Evolutionary conservation across 2,797 vertebrate species (phyloP), one percentile per base, ranked within the genome.

Genomic region (Mormyrops boulengeri): DNA sequence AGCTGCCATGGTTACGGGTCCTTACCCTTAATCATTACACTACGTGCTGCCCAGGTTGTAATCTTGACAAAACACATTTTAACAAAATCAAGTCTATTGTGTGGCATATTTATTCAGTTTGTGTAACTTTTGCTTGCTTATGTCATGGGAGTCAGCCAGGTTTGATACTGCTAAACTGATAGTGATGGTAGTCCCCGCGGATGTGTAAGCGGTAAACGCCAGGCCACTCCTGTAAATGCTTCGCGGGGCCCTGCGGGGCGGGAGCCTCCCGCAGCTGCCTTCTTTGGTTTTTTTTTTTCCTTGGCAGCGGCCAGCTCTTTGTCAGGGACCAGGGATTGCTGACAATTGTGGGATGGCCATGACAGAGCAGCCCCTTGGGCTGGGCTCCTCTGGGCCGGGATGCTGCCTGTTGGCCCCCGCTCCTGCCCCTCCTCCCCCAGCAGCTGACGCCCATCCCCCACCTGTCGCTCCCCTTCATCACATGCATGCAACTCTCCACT

Each of bases 181-280:
- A 38, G 0, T n/a, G 12, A 2, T 62, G 87, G 66, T 41, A 19
- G 49, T 84, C 22, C 66, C 53, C 19, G 12, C 19, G 38, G 8
- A 17, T 85, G 34, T 57, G 22, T 62, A n/a, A 5, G 17, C 49
- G n/a, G 66, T 53, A 41, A 66, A 90, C 53, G 38, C 77, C 80
- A 55, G 55, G 17, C 52, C 90, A 90, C 90, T 90, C 44, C 87
- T 87, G 49, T 6, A 91, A 82, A 52, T 34, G 44, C 34, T 88
- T 60, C 38, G 85, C 22, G 47, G 69, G 80, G 38, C n/a, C 2
- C 82, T 17, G 82, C 62, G 88, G 55, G 47, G 22, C 44, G 6
- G 17, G 77, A 8, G 49, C 17, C 41, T 84, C 19, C 26, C 60
- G 12, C 50, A 87, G 88, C 52, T 88, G 91, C 12, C 80, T 26